Percentiles rank a stretch among this genome's conserved stretches.
These are phyloP conservation scores for Propithecus coquereli DNA, from an alignment of 2,113 vertebrate genomes.

Conservation along the genomic window DNA sequence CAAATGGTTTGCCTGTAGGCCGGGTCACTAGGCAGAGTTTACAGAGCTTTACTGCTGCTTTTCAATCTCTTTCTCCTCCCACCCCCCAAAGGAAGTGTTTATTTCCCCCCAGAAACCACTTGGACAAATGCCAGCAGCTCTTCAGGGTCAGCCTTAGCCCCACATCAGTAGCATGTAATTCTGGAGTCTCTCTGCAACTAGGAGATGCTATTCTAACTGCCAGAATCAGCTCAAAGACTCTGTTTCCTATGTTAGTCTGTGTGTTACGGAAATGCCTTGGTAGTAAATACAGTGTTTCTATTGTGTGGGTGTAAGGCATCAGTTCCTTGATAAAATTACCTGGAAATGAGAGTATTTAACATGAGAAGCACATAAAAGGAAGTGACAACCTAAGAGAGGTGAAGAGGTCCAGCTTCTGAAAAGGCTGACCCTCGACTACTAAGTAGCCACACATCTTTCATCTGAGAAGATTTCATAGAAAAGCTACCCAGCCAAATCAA, in stretches of 20 bases:
- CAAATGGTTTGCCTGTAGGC: conserved; percentile 58
- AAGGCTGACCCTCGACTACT: conserved; percentile 37
- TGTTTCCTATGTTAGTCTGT: neutral
- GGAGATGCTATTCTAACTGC: neutral
- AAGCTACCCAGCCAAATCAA: conserved; percentile 68
- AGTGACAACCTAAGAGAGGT: conserved; percentile 25
- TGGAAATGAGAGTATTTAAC: conserved; percentile 19
- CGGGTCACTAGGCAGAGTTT: neutral
- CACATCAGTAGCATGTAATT: neutral
- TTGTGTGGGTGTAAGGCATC: neutral
- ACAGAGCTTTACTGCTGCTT: neutral
- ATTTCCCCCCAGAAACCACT: neutral
- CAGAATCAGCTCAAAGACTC: neutral
- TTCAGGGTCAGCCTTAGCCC: neutral
- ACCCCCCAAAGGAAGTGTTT: neutral
- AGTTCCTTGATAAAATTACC: conserved; percentile 49
- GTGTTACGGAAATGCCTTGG: conserved; percentile 11
- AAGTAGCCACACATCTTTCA: conserved; percentile 65
- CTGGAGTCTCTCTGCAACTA: neutral
- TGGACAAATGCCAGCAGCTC: neutral
- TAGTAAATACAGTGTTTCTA: neutral
- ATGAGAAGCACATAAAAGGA: conserved; percentile 45
- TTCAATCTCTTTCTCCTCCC: neutral
- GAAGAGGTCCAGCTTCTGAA: conserved; percentile 27
- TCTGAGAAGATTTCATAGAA: conserved; percentile 69